These are phyloP conservation scores for Psittacula derbiana DNA, from an alignment of 2,797 vertebrate species.

Conservation along the genomic window DNA sequence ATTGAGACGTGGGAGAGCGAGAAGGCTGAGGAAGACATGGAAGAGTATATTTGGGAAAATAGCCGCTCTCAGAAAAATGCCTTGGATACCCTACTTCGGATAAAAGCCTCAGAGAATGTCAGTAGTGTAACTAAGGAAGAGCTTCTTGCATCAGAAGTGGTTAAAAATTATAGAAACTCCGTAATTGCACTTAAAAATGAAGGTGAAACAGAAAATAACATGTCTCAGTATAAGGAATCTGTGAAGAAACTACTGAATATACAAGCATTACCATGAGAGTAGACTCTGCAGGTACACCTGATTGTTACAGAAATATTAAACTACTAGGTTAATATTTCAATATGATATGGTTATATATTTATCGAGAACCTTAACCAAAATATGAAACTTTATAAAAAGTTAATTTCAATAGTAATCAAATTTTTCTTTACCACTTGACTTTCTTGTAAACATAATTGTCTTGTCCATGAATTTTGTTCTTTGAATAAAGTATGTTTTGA, in stretches of 20 bases:
- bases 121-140: conserved; percentile 69
- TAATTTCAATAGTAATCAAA: not conserved
- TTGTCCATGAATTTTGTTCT: not conserved
- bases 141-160: conserved; percentile 79
- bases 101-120: conserved; percentile 64
- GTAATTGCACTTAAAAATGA: conserved; percentile 86
- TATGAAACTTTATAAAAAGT: not conserved
- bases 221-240: conserved; percentile 87
- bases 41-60: conserved; percentile 90
- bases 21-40: conserved; percentile 89
- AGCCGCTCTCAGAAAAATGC: conserved; percentile 86
- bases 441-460: not conserved
- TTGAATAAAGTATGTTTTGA: conserved; percentile 47
- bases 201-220: conserved; percentile 81
- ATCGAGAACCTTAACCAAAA: not conserved
- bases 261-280: not conserved
- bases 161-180: conserved; percentile 84
- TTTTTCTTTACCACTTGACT: not conserved
- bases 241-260: conserved; percentile 85
- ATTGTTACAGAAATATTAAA: not conserved
- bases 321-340: not conserved
- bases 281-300: not conserved
- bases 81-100: conserved; percentile 79
- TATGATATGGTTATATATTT: not conserved
- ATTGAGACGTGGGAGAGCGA: conserved; percentile 88